Evolutionary conservation across 2,797 vertebrate species (phyloP), one percentile per base, ranked within the genome.

Genomic region (Gila robusta): DNA sequence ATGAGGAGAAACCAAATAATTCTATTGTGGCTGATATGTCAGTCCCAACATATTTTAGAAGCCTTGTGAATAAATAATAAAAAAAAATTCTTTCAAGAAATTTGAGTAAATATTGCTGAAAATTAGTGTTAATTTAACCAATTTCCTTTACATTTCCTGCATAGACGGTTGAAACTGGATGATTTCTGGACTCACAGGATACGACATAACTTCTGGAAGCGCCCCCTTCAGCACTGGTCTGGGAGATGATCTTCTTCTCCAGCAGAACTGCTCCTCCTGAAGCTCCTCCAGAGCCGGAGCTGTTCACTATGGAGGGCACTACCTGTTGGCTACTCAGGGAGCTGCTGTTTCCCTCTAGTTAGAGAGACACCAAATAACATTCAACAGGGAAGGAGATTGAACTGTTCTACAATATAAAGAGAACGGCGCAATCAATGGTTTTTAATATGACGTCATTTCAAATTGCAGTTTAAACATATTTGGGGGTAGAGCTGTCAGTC

Each of bases 401-500:
- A n/a, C 21, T 19, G 26, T 73, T 23, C 39, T 28, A 28, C 54
- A 16, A 39, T 14, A 35, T 35, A 35, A 2, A 35, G 35, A 79
- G 21, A 35, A 19, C 1, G 0, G 0, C 2, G 2, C 21, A 17
- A 23, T 49, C 21, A n/a, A 41, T 52, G 16, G 9, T 62, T 79
- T 0, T 84, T 0, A 49, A 14, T n/a, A 35, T 10, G 4, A 14
- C 44, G 37, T 70, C 56, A 84, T 87, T 16, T 64, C 0, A 23
- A 86, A 19, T 26, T 32, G 17, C 85, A 26, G 6, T 44, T 14
- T 10, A 35, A 77, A 94, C 97, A 96, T 95, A 98, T 96, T 98
- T 91, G 96, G 96, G 12, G 96, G 97, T 90, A 96, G 93, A 28
- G 97, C 94, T 0, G 95, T 96, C 81, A 98, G 91, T 92, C 94